These are phyloP conservation scores for Cosmopolites sordidus DNA, from an alignment of 2,888 invertebrate genomes.

Conservation along the genomic window DNA sequence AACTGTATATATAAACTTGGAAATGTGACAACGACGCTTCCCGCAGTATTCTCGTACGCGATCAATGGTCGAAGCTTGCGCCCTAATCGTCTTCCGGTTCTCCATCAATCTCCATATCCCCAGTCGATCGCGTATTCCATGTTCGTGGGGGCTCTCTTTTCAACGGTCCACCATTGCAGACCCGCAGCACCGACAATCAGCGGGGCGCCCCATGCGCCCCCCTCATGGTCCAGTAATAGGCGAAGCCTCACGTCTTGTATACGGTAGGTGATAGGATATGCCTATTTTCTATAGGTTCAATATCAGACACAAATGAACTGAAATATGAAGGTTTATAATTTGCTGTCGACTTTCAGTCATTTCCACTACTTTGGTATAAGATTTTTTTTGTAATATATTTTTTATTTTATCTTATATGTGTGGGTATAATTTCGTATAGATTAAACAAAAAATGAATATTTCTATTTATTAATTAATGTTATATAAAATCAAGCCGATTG, in stretches of 20 bases:
- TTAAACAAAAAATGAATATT: too few relatives aligned
- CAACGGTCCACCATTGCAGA: slow-evolving; percentile 25
- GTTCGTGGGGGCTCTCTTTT: slow-evolving; percentile 20
- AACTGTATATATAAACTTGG: too few relatives aligned
- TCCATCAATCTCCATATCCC: slow-evolving; percentile 11
- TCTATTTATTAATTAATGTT: too few relatives aligned
- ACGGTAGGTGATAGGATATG: slow-evolving; percentile 20
- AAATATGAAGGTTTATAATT: too few relatives aligned
- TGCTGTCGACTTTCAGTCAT: too few relatives aligned
- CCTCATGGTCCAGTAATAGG: slow-evolving; percentile 14
- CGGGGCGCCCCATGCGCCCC: slow-evolving; percentile 30
- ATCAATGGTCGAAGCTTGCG: slow-evolving; percentile 10
- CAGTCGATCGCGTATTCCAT: slow-evolving; percentile 16
- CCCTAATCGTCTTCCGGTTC: slow-evolving; percentile 4
- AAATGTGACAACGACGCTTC: not conserved
- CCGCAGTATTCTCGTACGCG: not conserved
- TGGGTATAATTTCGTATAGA: too few relatives aligned
- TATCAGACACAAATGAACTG: too few relatives aligned
- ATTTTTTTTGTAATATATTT: too few relatives aligned
- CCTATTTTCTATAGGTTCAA: too few relatives aligned
- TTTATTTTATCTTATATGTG: too few relatives aligned
- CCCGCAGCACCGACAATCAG: slow-evolving; percentile 16
- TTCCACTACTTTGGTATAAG: too few relatives aligned
- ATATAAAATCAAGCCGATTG: too few relatives aligned
- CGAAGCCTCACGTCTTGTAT: slow-evolving; percentile 20